phyloP scores from a whole-genome alignment of 2,797 vertebrate species.

The Danio jaintianensis region DNA sequence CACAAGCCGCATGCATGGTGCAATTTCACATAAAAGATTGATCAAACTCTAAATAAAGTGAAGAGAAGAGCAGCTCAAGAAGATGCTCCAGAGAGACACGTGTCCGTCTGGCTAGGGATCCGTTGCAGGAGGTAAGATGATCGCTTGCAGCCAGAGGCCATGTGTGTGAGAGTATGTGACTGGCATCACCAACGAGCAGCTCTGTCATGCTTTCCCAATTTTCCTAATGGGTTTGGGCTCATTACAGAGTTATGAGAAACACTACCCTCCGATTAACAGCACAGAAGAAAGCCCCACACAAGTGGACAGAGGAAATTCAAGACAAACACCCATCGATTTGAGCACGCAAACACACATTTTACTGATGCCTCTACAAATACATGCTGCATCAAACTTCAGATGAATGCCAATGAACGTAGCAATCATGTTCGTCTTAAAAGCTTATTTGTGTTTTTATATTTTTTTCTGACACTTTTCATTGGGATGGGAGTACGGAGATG shows the following conservation, averaged over 20 bases:
- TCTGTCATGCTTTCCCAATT: constrained; percentile 67
- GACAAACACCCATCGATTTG: constrained; percentile 14
- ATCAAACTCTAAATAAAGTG: constrained; percentile 46
- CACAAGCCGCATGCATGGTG: constrained; percentile 6
- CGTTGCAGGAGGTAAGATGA: constrained; percentile 60
- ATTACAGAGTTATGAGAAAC: constrained; percentile 58
- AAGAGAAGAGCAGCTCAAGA: constrained; percentile 4
- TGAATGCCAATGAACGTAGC: background rate
- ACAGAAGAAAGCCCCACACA: constrained; percentile 34
- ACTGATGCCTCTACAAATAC: background rate
- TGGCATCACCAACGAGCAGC: constrained; percentile 51
- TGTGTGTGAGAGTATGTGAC: constrained; percentile 34
- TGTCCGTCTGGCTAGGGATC: constrained; percentile 52
- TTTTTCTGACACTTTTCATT: background rate
- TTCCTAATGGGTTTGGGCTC: constrained; percentile 65
- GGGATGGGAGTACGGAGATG: background rate
- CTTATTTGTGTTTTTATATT: background rate
- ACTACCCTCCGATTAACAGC: constrained; percentile 46
- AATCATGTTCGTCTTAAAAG: constrained; percentile 7
- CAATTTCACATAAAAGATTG: constrained; percentile 55
- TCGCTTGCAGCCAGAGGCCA: constrained; percentile 53
- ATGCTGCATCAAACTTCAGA: background rate
- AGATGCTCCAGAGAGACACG: constrained; percentile 49
- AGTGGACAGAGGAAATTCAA: constrained; percentile 33
- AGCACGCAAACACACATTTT: constrained; percentile 22